phyloP scores from a whole-genome alignment of 2,797 vertebrate species.

The Microchirus variegatus region DNA sequence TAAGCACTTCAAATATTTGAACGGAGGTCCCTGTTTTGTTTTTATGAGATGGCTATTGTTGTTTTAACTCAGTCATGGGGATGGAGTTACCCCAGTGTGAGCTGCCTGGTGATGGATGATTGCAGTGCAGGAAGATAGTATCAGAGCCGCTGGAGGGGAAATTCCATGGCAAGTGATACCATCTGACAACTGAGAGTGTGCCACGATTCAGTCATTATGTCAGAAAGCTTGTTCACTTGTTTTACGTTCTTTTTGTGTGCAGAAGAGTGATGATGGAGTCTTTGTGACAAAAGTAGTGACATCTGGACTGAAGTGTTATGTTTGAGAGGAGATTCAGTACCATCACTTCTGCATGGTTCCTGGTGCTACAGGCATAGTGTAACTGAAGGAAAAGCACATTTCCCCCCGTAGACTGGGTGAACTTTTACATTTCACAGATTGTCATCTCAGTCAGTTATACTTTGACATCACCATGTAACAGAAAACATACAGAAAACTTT shows the following conservation, averaged over 20 bases:
- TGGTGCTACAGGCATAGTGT: no score
- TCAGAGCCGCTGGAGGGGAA: constrained; percentile 48
- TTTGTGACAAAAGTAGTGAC: constrained; percentile 17
- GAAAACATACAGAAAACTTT: no score
- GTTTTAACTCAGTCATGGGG: constrained; percentile 74
- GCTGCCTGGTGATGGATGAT: constrained; percentile 56
- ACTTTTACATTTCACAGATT: no score
- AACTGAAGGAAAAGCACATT: no score
- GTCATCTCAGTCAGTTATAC: no score
- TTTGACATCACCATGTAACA: no score
- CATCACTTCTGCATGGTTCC: neutral
- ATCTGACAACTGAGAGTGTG: constrained; percentile 46
- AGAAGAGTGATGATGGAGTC: constrained; percentile 9
- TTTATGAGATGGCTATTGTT: constrained; percentile 76
- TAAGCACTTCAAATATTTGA: constrained; percentile 65
- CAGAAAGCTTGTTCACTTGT: constrained; percentile 13
- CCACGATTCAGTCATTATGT: constrained; percentile 32
- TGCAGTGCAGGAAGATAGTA: constrained; percentile 52
- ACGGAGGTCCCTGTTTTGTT: constrained; percentile 63
- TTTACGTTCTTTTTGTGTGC: constrained; percentile 26
- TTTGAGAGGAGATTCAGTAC: constrained; percentile 10
- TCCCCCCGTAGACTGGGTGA: no score
- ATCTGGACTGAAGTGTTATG: constrained; percentile 32
- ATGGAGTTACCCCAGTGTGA: constrained; percentile 68
- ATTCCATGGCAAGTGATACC: constrained; percentile 63